phyloP scores from a whole-genome alignment of 2,113 vertebrate species.

The Dipodomys stephensi region DNA sequence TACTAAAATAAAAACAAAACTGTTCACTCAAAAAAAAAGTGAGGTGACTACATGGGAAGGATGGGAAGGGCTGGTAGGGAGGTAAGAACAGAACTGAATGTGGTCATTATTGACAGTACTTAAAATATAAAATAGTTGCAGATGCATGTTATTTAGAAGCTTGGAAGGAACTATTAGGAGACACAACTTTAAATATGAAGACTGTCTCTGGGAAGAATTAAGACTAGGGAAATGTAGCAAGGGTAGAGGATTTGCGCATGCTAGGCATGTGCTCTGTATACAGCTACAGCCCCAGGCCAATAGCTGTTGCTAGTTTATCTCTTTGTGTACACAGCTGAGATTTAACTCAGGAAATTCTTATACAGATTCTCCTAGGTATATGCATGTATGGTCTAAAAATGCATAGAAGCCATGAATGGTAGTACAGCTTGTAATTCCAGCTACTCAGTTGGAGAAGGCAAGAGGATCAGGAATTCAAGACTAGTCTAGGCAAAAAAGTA shows the following conservation, averaged over 20 bases:
- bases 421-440: too few relatives aligned
- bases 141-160: not conserved
- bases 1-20: conserved; percentile 26
- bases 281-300: too few relatives aligned
- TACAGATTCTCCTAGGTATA: too few relatives aligned
- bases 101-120: not conserved
- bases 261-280: too few relatives aligned
- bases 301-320: too few relatives aligned
- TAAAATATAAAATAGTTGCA: not conserved
- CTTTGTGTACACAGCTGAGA: too few relatives aligned
- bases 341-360: too few relatives aligned
- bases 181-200: not conserved
- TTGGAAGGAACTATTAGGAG: not conserved
- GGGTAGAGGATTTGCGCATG: not conserved
- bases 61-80: not conserved
- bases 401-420: not conserved
- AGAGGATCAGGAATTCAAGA: too few relatives aligned
- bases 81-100: not conserved
- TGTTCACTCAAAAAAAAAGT: not conserved
- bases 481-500: too few relatives aligned
- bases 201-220: not conserved
- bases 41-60: not conserved
- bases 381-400: not conserved
- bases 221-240: not conserved
- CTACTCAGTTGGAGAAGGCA: too few relatives aligned